Evolutionary conservation across 2,113 vertebrate species (phyloP).

Genomic region (Spermophilus dauricus): DNA sequence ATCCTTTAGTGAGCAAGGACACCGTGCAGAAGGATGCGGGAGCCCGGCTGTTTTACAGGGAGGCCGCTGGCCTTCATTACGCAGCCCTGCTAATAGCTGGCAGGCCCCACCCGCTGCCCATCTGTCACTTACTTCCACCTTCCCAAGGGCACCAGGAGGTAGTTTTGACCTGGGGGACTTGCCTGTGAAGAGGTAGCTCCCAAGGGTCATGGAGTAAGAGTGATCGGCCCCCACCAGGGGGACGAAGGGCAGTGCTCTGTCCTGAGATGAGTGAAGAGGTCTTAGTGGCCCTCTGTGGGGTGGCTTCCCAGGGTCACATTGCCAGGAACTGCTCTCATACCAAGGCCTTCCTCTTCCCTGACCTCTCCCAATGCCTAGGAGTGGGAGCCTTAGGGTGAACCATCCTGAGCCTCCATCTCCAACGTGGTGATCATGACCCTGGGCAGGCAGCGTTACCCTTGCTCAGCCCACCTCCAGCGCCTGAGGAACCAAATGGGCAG

Average conservation of each 20-base stretch:
- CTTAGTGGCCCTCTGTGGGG: rapidly evolving
- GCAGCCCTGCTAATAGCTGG: neutral
- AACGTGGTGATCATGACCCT: rapidly evolving
- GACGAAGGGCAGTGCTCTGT: neutral
- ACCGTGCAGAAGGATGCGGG: rapidly evolving
- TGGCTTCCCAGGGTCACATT: neutral
- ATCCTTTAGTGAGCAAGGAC: neutral
- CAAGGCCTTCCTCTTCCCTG: neutral
- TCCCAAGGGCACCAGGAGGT: rapidly evolving
- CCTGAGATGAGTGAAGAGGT: neutral
- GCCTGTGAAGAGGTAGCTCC: neutral
- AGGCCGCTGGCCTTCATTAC: rapidly evolving
- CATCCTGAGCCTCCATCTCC: neutral
- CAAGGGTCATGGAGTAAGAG: too few species aligned
- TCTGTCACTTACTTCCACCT: rapidly evolving
- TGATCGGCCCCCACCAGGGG: rapidly evolving
- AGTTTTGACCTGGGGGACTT: rapidly evolving
- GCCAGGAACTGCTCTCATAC: neutral
- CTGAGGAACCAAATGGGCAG: rapidly evolving
- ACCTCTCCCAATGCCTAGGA: neutral
- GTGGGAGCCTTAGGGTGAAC: neutral
- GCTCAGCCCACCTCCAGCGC: neutral
- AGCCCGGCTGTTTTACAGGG: neutral
- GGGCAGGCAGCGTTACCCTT: neutral
- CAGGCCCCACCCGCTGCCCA: rapidly evolving